Conservation (phyloP, 2,888 invertebrate species). For the Dione vanillae region DNA sequence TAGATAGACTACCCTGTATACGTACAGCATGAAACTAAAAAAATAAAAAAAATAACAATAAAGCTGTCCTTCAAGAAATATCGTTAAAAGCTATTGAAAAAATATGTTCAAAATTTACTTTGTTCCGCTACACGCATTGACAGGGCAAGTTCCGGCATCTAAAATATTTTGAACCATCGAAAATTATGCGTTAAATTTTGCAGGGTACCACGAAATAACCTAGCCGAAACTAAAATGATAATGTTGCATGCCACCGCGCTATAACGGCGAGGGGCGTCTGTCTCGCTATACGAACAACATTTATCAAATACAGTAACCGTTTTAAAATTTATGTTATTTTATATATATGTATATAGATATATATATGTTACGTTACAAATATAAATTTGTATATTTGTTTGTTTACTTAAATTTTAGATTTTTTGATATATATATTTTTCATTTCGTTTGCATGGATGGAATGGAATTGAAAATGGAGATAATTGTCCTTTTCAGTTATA, state of each 20-base stretch:
- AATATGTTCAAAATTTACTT: background rate
- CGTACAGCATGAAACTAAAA: too few species aligned
- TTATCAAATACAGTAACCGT: conserved; percentile 71
- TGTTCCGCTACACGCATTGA: background rate
- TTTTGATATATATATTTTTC: background rate
- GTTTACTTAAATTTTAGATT: background rate
- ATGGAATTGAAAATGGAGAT: too few species aligned
- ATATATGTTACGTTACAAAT: too few species aligned
- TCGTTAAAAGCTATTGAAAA: background rate
- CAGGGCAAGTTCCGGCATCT: background rate
- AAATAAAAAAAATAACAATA: too few species aligned
- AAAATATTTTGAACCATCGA: conserved; percentile 1
- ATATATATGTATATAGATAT: too few species aligned
- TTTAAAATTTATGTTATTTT: conserved; percentile 53
- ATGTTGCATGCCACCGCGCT: conserved; percentile 66
- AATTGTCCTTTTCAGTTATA: too few species aligned
- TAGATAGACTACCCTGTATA: too few species aligned
- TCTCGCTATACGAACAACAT: conserved; percentile 66
- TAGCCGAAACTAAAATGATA: conserved; percentile 58
- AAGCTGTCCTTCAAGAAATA: background rate
- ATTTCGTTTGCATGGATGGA: too few species aligned
- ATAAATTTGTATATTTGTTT: background rate
- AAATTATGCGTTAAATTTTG: conserved; percentile 34
- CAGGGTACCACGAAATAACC: conserved; percentile 35
- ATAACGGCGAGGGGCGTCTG: conserved; percentile 68